These are phyloP conservation scores for Labeo calbasu DNA, from an alignment of 2,797 vertebrate species.

Conservation along the genomic window DNA sequence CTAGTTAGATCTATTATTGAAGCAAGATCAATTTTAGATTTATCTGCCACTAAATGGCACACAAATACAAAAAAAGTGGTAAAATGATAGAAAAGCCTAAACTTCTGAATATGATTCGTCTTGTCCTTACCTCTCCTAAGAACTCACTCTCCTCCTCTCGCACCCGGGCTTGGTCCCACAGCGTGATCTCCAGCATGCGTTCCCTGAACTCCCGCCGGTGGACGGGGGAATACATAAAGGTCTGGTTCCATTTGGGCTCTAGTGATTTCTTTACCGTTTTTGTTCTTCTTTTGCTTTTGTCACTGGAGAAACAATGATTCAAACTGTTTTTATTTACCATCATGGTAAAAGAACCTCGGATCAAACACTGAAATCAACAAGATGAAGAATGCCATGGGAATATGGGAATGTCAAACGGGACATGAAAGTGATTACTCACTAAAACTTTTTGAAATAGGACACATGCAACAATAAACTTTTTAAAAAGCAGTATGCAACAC, in stretches of 20 bases:
- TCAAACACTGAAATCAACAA: conserved; percentile 59
- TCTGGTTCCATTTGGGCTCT: conserved; percentile 98
- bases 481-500: too few relatives aligned
- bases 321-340: conserved; percentile 85
- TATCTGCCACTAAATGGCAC: not conserved
- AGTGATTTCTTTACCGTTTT: conserved; percentile 96
- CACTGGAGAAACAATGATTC: conserved; percentile 86
- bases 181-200: conserved; percentile 91
- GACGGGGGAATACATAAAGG: conserved; percentile 95
- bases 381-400: not conserved
- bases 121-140: conserved; percentile 89
- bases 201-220: conserved; percentile 92
- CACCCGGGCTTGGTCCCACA: conserved; percentile 95
- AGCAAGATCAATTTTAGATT: not conserved
- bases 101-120: not conserved
- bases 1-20: not conserved
- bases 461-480: too few relatives aligned
- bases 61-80: not conserved
- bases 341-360: conserved; percentile 72
- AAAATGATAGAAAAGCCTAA: not conserved
- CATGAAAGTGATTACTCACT: not conserved
- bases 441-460: too few relatives aligned
- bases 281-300: conserved; percentile 95
- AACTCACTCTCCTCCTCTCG: conserved; percentile 97
- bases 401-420: not conserved